These are phyloP conservation scores for Puffinus mauretanicus DNA, from an alignment of 2,113 vertebrate species.

Conservation along the genomic window DNA sequence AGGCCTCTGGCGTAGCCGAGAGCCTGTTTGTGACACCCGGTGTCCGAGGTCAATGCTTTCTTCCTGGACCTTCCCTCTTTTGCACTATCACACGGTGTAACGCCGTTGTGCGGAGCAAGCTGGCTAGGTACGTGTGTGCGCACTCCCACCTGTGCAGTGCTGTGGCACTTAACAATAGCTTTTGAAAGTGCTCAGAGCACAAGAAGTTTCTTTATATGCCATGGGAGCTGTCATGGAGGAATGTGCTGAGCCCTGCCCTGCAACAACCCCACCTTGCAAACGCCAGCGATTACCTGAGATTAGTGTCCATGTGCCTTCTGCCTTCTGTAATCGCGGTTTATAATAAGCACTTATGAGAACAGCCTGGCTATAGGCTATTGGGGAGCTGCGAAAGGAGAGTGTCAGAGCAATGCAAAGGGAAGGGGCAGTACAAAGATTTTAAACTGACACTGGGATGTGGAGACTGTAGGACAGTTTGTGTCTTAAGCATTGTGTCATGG, in stretches of 20 bases:
- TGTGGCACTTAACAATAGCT: background rate
- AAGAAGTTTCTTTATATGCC: background rate
- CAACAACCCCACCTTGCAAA: background rate
- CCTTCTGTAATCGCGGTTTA: background rate
- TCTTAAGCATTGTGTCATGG: background rate
- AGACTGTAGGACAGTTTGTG: background rate
- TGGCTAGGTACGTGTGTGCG: accelerated
- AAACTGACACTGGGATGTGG: accelerated
- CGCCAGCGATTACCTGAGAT: background rate
- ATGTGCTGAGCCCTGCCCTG: conserved; percentile 12
- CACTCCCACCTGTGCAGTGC: accelerated
- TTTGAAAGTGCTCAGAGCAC: background rate
- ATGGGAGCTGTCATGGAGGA: background rate
- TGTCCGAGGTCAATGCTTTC: background rate
- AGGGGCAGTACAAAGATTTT: background rate
- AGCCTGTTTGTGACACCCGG: background rate
- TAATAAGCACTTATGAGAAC: background rate
- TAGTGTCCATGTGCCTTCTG: background rate
- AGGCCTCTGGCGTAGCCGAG: background rate
- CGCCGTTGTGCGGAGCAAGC: no score
- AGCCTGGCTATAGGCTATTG: background rate
- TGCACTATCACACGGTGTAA: accelerated
- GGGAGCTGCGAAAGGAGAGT: background rate
- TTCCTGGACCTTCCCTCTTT: no score
- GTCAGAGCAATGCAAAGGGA: background rate